Conservation (phyloP, 1,140 invertebrate species). For the Chlorops oryzae region DNA sequence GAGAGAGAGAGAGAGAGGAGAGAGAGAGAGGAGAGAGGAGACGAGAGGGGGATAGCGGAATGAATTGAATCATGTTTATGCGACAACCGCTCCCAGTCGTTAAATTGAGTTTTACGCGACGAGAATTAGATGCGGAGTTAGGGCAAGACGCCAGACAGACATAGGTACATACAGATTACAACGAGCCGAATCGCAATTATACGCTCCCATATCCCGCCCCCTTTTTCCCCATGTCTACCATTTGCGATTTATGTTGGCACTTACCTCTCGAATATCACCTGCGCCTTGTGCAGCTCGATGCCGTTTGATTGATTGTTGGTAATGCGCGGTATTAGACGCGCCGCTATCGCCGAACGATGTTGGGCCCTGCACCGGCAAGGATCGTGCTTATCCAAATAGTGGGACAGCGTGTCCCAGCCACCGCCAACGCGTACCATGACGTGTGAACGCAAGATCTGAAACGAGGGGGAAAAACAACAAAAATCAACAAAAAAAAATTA, state of each 20-base stretch:
- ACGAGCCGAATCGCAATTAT: too few relatives aligned
- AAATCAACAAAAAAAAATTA: background rate
- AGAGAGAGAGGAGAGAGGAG: too few relatives aligned
- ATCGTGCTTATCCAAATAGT: conserved; percentile 95
- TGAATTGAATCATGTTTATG: too few relatives aligned
- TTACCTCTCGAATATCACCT: conserved; percentile 78
- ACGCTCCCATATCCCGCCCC: too few relatives aligned
- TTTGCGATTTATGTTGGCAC: conserved; percentile 6
- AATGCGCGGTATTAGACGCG: conserved; percentile 52
- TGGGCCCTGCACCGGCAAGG: conserved; percentile 82
- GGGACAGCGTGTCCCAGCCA: conserved; percentile 93
- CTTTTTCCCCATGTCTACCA: background rate
- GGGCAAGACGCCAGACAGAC: too few relatives aligned
- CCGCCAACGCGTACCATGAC: conserved; percentile 97
- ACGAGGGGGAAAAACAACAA: background rate
- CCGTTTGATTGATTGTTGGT: conserved; percentile 52
- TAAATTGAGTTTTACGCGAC: too few relatives aligned
- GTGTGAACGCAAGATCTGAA: conserved; percentile 86
- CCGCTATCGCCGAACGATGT: conserved; percentile 58
- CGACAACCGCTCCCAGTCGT: too few relatives aligned
- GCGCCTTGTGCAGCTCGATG: conserved; percentile 68
- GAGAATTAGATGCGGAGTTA: too few relatives aligned
- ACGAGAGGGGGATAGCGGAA: too few relatives aligned
- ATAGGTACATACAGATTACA: too few relatives aligned
- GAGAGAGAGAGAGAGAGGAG: too few relatives aligned